Evolutionary conservation across 2,113 vertebrate species (phyloP).

Genomic region (Nematolebias whitei): DNA sequence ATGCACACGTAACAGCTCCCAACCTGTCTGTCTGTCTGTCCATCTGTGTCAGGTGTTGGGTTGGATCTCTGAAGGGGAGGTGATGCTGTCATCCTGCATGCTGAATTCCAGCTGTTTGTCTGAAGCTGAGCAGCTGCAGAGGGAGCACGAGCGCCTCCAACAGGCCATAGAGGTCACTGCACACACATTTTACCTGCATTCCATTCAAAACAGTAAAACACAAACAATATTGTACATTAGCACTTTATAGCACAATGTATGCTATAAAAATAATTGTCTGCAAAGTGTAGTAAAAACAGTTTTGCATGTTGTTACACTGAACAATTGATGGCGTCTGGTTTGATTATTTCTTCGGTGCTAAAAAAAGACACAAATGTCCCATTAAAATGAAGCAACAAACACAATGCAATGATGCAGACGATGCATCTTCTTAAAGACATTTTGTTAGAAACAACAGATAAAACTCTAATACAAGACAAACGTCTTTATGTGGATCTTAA

Average conservation of each 20-base stretch:
- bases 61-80: conserved; percentile 97
- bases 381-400: not conserved
- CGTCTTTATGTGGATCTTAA: too few species aligned
- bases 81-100: conserved; percentile 94
- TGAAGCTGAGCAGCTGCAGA: conserved; percentile 95
- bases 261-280: not conserved
- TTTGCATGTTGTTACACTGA: not conserved
- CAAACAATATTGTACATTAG: too few species aligned
- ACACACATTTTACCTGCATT: conserved; percentile 21
- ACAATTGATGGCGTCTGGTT: not conserved
- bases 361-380: not conserved
- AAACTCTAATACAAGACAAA: too few species aligned
- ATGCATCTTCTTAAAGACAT: too few species aligned
- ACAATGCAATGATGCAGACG: too few species aligned
- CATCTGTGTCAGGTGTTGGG: conserved; percentile 87
- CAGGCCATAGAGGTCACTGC: conserved; percentile 94
- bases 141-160: conserved; percentile 97
- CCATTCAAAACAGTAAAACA: not conserved
- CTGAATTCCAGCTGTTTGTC: conserved; percentile 96
- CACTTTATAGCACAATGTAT: too few species aligned
- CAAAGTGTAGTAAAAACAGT: not conserved
- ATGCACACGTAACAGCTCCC: not conserved
- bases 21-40: not conserved
- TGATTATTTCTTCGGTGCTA: not conserved
- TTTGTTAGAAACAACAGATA: too few species aligned